phyloP scores from a whole-genome alignment of 2,888 invertebrate species.

The Eurois occulta region DNA sequence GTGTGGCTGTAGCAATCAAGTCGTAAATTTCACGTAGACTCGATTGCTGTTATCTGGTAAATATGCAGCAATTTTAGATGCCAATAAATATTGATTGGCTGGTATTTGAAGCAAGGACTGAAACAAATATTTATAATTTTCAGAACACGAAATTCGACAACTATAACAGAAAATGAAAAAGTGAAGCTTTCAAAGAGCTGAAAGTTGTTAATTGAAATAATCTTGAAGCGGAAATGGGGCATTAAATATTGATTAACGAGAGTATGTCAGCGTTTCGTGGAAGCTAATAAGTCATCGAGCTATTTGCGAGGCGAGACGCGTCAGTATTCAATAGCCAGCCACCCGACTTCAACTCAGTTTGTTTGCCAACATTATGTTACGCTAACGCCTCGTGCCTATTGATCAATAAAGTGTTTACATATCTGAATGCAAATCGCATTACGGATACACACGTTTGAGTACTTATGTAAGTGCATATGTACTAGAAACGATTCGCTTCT shows the following conservation, averaged over 20 bases:
- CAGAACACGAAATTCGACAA: not conserved
- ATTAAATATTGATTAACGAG: slow-evolving; percentile 74
- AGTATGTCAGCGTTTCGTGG: slow-evolving; percentile 66
- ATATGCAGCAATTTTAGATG: slow-evolving; percentile 62
- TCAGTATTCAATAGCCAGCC: slow-evolving; percentile 39
- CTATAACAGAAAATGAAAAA: slow-evolving; percentile 13
- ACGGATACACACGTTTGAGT: slow-evolving; percentile 33
- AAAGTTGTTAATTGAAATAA: slow-evolving; percentile 59
- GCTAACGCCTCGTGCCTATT: slow-evolving; percentile 40
- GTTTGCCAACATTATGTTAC: slow-evolving; percentile 62
- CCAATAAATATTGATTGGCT: slow-evolving; percentile 55
- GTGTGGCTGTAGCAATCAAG: slow-evolving; percentile 61
- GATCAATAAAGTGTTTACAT: slow-evolving; percentile 50
- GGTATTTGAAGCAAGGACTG: slow-evolving; percentile 38
- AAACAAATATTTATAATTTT: slow-evolving; percentile 14
- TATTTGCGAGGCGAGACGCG: slow-evolving; percentile 63
- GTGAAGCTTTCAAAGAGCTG: slow-evolving; percentile 29
- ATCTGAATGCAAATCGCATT: slow-evolving; percentile 43
- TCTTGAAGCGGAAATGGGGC: slow-evolving; percentile 69
- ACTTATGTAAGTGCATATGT: slow-evolving; percentile 16
- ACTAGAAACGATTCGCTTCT: not conserved
- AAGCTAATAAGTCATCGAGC: slow-evolving; percentile 67
- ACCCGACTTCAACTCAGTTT: slow-evolving; percentile 48
- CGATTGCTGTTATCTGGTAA: slow-evolving; percentile 60
- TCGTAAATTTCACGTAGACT: slow-evolving; percentile 60